These are phyloP conservation scores for Dryadula phaetusa DNA, from an alignment of 2,888 invertebrate species.

Conservation along the genomic window DNA sequence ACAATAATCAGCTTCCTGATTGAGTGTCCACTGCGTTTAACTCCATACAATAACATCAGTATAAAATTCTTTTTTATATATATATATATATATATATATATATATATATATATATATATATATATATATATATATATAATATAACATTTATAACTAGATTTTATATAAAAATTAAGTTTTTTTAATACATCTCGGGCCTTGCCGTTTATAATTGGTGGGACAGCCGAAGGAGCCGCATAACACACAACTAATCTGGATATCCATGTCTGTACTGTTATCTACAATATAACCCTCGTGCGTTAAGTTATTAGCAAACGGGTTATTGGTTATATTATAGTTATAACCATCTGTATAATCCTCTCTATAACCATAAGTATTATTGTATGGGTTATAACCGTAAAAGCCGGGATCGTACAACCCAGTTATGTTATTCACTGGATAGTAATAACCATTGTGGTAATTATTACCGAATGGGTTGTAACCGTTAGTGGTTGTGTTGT, in stretches of 20 bases:
- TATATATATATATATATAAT: no score
- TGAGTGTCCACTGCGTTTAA: no score
- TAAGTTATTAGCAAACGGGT: no score
- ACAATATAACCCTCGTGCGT: neutral
- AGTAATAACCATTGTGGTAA: constrained; percentile 16
- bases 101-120: no score
- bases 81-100: no score
- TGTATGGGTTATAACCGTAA: constrained; percentile 14
- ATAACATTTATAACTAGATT: no score
- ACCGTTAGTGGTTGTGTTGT: neutral
- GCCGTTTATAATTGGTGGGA: constrained; percentile 14
- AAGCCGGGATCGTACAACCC: constrained; percentile 26
- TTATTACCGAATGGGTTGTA: neutral
- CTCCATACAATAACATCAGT: no score
- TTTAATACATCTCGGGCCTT: constrained; percentile 21
- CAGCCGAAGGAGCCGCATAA: constrained; percentile 26
- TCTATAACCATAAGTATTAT: constrained; percentile 1
- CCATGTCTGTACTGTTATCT: neutral
- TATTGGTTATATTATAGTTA: constrained; percentile 6
- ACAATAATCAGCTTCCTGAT: no score
- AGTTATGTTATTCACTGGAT: constrained; percentile 1
- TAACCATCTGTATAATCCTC: neutral
- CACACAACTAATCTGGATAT: constrained; percentile 17
- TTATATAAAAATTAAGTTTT: no score
- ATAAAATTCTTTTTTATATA: no score